Conservation (phyloP, 1,140 invertebrate species). For the Bombus huntii region DNA sequence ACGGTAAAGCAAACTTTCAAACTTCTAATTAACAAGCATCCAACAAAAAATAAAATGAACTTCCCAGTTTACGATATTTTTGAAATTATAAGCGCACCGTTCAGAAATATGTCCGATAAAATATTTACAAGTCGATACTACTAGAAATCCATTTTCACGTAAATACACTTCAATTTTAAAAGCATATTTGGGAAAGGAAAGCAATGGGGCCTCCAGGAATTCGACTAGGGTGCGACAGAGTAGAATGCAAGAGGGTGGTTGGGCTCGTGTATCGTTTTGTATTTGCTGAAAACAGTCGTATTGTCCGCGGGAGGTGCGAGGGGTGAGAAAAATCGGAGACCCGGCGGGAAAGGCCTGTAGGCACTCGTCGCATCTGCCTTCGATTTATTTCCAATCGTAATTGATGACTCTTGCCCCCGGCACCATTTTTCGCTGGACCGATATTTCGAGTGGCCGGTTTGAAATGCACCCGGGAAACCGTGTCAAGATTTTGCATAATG, state of each 20-base stretch:
- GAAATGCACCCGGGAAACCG: slow-evolving; percentile 1
- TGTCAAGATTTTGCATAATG: slow-evolving; percentile 64
- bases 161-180: not conserved
- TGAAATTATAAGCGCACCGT: too few relatives aligned
- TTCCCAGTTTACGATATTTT: too few relatives aligned
- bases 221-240: not conserved
- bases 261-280: slow-evolving; percentile 73
- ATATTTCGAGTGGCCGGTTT: slow-evolving; percentile 39
- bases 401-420: slow-evolving; percentile 76
- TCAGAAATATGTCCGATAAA: not conserved
- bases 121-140: not conserved
- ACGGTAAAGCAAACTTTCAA: too few relatives aligned
- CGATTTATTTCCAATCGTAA: slow-evolving; percentile 81
- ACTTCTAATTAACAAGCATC: too few relatives aligned
- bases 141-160: not conserved
- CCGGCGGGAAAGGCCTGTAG: slow-evolving; percentile 69
- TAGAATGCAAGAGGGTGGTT: not conserved
- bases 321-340: slow-evolving; percentile 68
- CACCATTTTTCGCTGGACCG: slow-evolving; percentile 6
- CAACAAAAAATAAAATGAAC: too few relatives aligned
- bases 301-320: slow-evolving; percentile 73
- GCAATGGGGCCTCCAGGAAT: slow-evolving; percentile 5
- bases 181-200: not conserved
- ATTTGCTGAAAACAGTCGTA: slow-evolving; percentile 79
- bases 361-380: slow-evolving; percentile 80